phyloP scores from a whole-genome alignment of 2,888 invertebrate species.

The Drosophila subquinaria region DNA sequence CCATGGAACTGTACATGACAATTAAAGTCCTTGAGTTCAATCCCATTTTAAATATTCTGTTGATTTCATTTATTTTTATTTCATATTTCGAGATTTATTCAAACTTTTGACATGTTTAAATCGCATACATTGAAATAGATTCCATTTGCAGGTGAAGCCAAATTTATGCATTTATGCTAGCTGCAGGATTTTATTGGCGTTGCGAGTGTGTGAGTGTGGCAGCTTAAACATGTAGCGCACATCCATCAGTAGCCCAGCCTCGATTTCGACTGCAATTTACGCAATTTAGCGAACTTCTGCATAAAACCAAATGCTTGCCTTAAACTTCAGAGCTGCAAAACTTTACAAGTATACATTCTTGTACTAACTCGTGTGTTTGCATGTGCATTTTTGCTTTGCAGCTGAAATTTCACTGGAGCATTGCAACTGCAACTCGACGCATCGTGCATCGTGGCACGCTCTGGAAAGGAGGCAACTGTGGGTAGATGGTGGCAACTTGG shows the following conservation, averaged over 20 bases:
- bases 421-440: slow-evolving; percentile 42
- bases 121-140: not conserved
- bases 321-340: slow-evolving; percentile 39
- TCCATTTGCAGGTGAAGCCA: not conserved
- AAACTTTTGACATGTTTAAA: not conserved
- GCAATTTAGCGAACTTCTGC: slow-evolving; percentile 70
- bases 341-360: slow-evolving; percentile 17
- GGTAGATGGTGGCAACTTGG: slow-evolving; percentile 30
- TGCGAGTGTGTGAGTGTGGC: slow-evolving; percentile 35
- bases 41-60: not conserved
- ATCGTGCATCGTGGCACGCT: slow-evolving; percentile 36
- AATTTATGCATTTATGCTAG: not conserved
- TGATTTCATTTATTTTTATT: not conserved
- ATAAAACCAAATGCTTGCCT: slow-evolving; percentile 55
- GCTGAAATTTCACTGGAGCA: slow-evolving; percentile 32
- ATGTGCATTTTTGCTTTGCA: slow-evolving; percentile 48
- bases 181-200: slow-evolving; percentile 22
- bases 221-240: slow-evolving; percentile 32
- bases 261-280: slow-evolving; percentile 54
- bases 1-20: not conserved
- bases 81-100: not conserved
- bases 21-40: slow-evolving; percentile 1
- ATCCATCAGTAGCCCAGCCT: slow-evolving; percentile 43
- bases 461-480: slow-evolving; percentile 9
- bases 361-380: slow-evolving; percentile 25